phyloP scores from a whole-genome alignment of 2,888 invertebrate genomes.

The Ellobium chinense region DNA sequence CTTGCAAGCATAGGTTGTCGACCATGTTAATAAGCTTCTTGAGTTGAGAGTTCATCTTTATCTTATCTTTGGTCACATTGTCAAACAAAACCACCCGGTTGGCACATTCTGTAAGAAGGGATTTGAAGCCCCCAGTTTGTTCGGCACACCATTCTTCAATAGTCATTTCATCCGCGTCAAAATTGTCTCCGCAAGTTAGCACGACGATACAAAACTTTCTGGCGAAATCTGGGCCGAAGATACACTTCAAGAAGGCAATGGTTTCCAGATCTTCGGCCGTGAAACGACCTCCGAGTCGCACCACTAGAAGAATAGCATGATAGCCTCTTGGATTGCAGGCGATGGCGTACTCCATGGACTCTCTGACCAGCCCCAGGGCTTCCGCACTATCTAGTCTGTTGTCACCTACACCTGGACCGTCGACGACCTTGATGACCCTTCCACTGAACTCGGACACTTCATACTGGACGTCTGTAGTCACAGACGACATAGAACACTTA shows the following conservation, averaged over 20 bases:
- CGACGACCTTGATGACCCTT: conserved; percentile 8
- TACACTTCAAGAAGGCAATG: neutral
- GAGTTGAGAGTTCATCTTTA: neutral
- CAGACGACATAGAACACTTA: neutral
- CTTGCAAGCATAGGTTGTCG: neutral
- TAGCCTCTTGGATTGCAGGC: conserved; percentile 15
- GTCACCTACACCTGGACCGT: conserved; percentile 27
- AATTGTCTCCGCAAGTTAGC: neutral
- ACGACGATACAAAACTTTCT: conserved; percentile 1
- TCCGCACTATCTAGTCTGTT: neutral
- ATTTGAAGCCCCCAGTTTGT: neutral
- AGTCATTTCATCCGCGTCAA: neutral
- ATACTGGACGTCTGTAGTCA: neutral
- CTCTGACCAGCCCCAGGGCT: neutral
- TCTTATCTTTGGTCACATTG: neutral
- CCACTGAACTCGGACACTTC: neutral
- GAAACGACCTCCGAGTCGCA: neutral
- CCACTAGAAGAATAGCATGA: conserved; percentile 8
- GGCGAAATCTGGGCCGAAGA: conserved; percentile 9
- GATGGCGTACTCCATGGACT: conserved; percentile 3
- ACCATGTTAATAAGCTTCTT: neutral
- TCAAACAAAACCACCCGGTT: conserved; percentile 4
- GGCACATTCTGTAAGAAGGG: neutral
- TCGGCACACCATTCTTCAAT: conserved; percentile 6
- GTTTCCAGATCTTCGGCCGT: neutral